Evolutionary conservation across 2,888 invertebrate species (phyloP).

Genomic region (Dysmachus trigonus): DNA sequence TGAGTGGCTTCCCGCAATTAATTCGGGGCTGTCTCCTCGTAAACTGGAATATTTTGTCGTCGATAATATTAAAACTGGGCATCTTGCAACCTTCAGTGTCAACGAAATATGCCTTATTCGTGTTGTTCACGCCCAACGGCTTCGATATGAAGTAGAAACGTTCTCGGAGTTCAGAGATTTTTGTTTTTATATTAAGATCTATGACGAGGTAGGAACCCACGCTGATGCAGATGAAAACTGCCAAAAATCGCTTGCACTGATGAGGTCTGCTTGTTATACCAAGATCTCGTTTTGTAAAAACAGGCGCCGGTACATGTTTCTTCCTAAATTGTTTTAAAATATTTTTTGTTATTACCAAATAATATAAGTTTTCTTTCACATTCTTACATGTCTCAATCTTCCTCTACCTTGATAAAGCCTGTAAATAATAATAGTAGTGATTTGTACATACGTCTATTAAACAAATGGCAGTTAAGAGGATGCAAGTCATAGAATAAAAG

Average conservation of each 20-base stretch:
- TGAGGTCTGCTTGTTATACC: neutral
- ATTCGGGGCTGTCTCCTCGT: conserved; percentile 56
- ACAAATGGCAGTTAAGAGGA: too few species aligned
- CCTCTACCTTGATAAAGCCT: neutral
- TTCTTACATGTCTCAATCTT: neutral
- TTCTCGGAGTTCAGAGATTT: conserved; percentile 57
- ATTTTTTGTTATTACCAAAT: neutral
- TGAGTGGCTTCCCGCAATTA: conserved; percentile 56
- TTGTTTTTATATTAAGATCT: conserved; percentile 61
- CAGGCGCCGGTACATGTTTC: neutral
- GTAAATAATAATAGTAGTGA: neutral
- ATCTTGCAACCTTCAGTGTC: conserved; percentile 63
- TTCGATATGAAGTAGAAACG: conserved; percentile 59
- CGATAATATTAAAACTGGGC: conserved; percentile 60
- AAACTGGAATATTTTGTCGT: conserved; percentile 59
- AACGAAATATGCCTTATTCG: conserved; percentile 60
- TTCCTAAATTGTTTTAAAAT: neutral
- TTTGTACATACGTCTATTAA: neutral
- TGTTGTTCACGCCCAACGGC: conserved; percentile 53
- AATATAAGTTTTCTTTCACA: neutral
- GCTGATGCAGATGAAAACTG: conserved; percentile 47
- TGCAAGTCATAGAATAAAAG: too few species aligned
- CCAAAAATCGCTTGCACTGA: conserved; percentile 6
- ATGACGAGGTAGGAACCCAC: conserved; percentile 61
- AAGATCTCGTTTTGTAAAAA: neutral